These are phyloP conservation scores for Ganaspis brasiliensis DNA, from an alignment of 2,888 invertebrate genomes.

Conservation along the genomic window DNA sequence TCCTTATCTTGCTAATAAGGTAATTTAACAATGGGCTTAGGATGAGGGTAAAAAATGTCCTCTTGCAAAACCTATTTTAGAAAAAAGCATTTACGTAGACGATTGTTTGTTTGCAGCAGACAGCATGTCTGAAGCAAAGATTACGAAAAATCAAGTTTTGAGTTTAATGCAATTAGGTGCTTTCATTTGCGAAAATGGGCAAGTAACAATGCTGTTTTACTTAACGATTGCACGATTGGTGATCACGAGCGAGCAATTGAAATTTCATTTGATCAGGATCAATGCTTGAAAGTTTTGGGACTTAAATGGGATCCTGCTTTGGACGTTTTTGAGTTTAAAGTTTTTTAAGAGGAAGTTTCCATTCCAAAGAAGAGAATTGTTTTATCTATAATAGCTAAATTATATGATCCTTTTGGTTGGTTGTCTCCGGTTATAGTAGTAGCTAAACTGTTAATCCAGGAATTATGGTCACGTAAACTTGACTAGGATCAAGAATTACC, in stretches of 20 bases:
- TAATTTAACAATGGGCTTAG: slow-evolving; percentile 46
- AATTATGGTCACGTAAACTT: slow-evolving; percentile 9
- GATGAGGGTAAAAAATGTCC: slow-evolving; percentile 47
- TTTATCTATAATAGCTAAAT: slow-evolving; percentile 24
- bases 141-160: slow-evolving; percentile 15
- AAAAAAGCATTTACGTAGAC: slow-evolving; percentile 49
- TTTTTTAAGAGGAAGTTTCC: too few relatives aligned
- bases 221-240: slow-evolving; percentile 7
- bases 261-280: background rate
- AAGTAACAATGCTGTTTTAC: slow-evolving; percentile 40
- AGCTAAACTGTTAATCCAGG: background rate
- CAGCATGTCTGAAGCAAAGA: background rate
- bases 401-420: slow-evolving; percentile 49
- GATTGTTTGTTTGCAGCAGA: slow-evolving; percentile 50
- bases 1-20: slow-evolving; percentile 32
- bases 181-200: slow-evolving; percentile 55
- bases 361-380: background rate
- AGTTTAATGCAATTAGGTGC: background rate
- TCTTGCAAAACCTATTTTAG: slow-evolving; percentile 18
- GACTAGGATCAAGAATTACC: slow-evolving; percentile 48
- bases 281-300: slow-evolving; percentile 28
- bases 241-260: slow-evolving; percentile 47
- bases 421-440: slow-evolving; percentile 23
- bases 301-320: background rate
- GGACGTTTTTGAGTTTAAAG: background rate